Evolutionary conservation across 2,113 vertebrate genomes (phyloP), one percentile per base, ranked within the genome.

Genomic region (Scomber scombrus): DNA sequence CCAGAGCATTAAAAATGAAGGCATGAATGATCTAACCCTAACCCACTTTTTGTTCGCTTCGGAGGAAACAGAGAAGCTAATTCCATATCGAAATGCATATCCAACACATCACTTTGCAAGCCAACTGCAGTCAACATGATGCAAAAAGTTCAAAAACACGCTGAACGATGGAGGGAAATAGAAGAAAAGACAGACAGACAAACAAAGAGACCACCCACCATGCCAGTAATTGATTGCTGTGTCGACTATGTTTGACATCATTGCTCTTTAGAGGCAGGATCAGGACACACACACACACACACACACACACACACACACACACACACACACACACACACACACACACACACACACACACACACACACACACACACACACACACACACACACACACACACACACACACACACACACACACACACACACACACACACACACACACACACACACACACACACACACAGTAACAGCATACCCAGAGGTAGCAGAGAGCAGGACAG

Each of bases 201-300:
- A 78, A 85, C 85, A 26, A 26, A 26, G 23, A 26, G 31, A 40
- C 34, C 86, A 67, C 88, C 88, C 75, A 71, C 71, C 57, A 50
- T 14, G 57, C 5, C 72, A 18, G 80, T 80, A 86, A 86, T 71
- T 88, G 81, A 88, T 81, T 68, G 78, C 69, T 23, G 75, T 75
- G 82, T 82, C 62, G 51, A 86, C 65, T 68, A 73, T 29, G 79
- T 80, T 76, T 74, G 90, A 87, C 88, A 87, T 76, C 63, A 4
- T 62, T 69, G 66, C 78, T 78, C 81, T 84, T 84, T 19, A 67
- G 56, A 79, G 74, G 81, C 23, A 29, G 76, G 71, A 89, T 80
- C 74, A 82, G 68, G 84, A 73, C 51, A 19, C n/a, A 31, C 34
- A 12, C 18, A 47, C 2, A 23, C 10, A 14, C 19, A 57, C 64